These are phyloP conservation scores for Lepidothrix coronata DNA, from an alignment of 2,113 vertebrate species.

Conservation along the genomic window DNA sequence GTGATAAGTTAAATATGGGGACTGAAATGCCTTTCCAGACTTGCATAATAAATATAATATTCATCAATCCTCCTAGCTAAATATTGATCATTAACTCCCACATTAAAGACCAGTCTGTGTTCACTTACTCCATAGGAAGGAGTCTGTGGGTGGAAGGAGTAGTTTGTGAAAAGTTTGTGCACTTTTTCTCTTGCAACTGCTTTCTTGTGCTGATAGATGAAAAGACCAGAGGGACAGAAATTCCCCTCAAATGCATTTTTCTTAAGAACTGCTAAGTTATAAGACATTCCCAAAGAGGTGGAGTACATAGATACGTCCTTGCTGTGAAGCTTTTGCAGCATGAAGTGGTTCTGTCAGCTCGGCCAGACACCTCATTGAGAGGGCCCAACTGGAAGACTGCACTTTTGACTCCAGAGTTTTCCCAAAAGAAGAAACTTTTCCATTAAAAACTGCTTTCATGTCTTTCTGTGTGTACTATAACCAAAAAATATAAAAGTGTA, in stretches of 20 bases:
- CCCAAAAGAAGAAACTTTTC: background rate
- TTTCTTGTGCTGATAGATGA: background rate
- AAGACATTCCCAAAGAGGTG: background rate
- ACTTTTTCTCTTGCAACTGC: background rate
- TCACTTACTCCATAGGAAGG: background rate
- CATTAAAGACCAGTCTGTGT: background rate
- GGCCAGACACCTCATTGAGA: background rate
- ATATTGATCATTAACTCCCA: conserved; percentile 25
- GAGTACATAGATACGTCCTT: background rate
- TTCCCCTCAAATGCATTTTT: background rate
- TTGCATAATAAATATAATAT: background rate
- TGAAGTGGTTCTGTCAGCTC: background rate
- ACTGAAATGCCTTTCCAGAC: background rate
- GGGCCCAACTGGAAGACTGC: fast-evolving
- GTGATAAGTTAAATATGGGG: conserved; percentile 18
- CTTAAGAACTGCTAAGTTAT: background rate
- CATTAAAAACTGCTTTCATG: background rate
- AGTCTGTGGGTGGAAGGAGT: background rate
- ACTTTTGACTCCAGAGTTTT: background rate
- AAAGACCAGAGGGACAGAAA: background rate
- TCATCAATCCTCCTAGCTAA: background rate
- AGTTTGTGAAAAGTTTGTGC: background rate
- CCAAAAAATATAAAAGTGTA: background rate
- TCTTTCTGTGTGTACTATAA: background rate
- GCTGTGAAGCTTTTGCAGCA: background rate